Base-by-base conservation (phyloP, 1,140 invertebrate genomes). In the Caenorhabditis briggsae region DNA sequence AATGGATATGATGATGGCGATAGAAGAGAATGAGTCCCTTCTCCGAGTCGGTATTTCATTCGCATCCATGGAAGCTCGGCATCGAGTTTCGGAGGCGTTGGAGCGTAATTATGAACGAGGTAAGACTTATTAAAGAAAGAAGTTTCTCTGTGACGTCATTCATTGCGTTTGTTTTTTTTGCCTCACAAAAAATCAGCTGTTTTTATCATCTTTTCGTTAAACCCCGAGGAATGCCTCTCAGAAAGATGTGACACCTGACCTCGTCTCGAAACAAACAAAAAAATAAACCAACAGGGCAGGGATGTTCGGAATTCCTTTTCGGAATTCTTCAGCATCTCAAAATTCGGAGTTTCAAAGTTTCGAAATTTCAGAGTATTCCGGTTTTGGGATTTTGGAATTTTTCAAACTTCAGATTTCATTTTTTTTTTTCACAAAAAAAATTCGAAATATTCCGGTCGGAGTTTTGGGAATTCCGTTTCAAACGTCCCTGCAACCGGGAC, bases 1-100 rank as follows among this genome's bases (percentile, higher is more conserved):
- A 88, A 92, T 92, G 91, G 91, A 92, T 82, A 92, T 92, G 74
- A 92, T 92, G 91, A 84, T 91, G 88, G 90, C 86, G 18, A 89
- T 92, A 7, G 91, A 92, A 87, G 91, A 91, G 25, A 92, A 92
- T 70, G 91, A 92, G 41, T 87, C 90, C 18, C 88, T 91, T 14
- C 84, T 92, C 14, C 84, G 88, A 41, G 88, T 89, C 23, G 88
- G 88, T 20, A 78, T 88, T 9, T 88, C 86, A 48, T 88, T 88
- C 43, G 88, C 91, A 53, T 91, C 89, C 2, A 92, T 92, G 91
- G 91, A 92, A 56, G 91, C 91, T 5, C 70, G 91, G 46, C 90
- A 92, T 90, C 90, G 91, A n/a, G 91, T 92, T 20, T 90, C 90
- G 0, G 91, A 92, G 88, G 91, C 91, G 16, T 61, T 92, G 33